phyloP scores from a whole-genome alignment of 1,140 invertebrate species.

The Sycobia sp. region DNA sequence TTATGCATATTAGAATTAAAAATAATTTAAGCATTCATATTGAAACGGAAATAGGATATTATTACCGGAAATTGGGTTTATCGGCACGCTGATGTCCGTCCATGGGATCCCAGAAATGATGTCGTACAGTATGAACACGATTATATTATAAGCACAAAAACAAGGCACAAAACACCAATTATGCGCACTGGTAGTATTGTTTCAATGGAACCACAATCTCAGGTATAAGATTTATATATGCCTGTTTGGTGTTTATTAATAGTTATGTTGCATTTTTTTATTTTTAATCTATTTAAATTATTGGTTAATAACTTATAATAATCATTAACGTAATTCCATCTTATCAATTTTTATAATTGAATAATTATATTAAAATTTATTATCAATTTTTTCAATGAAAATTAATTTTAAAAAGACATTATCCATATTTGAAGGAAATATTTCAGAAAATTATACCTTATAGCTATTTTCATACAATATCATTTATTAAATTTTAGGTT shows the following conservation, averaged over 20 bases:
- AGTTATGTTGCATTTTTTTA: neutral
- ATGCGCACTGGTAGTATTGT: slow-evolving; percentile 69
- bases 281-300: neutral
- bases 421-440: too few relatives aligned
- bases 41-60: slow-evolving; percentile 64
- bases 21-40: neutral
- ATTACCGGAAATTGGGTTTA: slow-evolving; percentile 77
- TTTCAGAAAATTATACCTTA: too few relatives aligned
- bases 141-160: slow-evolving; percentile 75
- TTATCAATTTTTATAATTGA: too few relatives aligned
- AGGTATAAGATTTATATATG: slow-evolving; percentile 49
- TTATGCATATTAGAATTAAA: neutral
- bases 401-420: too few relatives aligned
- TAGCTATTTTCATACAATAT: too few relatives aligned
- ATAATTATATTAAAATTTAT: neutral
- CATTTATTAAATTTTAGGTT: slow-evolving; percentile 51
- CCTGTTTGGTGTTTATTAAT: neutral
- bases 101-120: slow-evolving; percentile 85
- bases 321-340: too few relatives aligned
- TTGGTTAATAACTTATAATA: neutral
- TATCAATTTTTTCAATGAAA: too few relatives aligned
- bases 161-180: slow-evolving; percentile 73
- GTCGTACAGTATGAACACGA: slow-evolving; percentile 79
- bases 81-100: slow-evolving; percentile 74
- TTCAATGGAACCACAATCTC: slow-evolving; percentile 63